Percentiles rank a stretch among this genome's conserved stretches.
Conservation (phyloP, 2,797 vertebrate species). For the Lepus townsendii region DNA sequence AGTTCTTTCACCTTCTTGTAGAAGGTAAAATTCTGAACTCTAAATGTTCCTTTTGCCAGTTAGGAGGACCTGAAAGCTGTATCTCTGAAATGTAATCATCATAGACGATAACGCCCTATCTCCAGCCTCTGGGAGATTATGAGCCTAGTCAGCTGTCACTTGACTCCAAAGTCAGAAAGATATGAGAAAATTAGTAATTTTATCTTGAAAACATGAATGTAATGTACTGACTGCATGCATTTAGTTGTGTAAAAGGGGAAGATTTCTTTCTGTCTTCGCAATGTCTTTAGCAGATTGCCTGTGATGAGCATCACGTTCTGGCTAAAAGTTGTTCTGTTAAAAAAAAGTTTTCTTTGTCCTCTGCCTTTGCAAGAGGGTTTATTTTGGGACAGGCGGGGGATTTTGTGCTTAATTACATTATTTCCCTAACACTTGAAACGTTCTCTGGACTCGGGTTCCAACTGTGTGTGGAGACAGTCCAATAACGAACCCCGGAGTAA, state of each 20-base stretch:
- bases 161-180: neutral
- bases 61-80: neutral
- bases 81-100: neutral
- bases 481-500: neutral
- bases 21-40: neutral
- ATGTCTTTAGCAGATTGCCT: neutral
- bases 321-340: neutral
- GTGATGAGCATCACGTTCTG: neutral
- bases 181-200: constrained; percentile 13
- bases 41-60: neutral
- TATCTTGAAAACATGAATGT: neutral
- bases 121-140: neutral
- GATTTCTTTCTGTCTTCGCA: neutral
- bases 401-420: constrained; percentile 47
- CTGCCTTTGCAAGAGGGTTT: neutral
- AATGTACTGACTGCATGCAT: neutral
- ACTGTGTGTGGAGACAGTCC: neutral
- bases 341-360: neutral
- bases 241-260: neutral
- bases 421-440: neutral
- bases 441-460: neutral
- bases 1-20: neutral
- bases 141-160: constrained; percentile 3
- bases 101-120: neutral
- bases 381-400: neutral